Evolutionary conservation across 2,797 vertebrate genomes (phyloP).

Genomic region (Hippopotamyrus pictus): DNA sequence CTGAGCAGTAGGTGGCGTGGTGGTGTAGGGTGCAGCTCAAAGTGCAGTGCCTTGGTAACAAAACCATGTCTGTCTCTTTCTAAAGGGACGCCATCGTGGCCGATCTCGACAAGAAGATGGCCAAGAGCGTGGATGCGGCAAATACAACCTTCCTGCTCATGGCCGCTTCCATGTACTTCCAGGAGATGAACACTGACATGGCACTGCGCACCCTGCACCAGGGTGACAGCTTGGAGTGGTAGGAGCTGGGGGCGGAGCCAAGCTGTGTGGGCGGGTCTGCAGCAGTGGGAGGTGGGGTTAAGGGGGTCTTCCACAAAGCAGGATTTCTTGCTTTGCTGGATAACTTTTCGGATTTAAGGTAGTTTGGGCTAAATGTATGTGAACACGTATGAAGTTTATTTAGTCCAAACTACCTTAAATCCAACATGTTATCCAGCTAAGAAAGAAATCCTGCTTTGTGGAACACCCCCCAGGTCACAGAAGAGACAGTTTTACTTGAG

Average conservation of each 20-base stretch:
- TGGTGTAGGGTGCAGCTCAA: neutral
- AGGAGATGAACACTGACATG: slow-evolving; percentile 75
- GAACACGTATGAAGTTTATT: neutral
- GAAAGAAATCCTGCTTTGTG: neutral
- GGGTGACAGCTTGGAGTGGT: slow-evolving; percentile 91
- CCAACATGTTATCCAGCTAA: neutral
- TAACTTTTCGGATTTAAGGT: neutral
- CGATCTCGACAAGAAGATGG: slow-evolving; percentile 86
- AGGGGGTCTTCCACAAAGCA: neutral
- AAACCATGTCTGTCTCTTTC: neutral
- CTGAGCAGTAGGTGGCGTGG: neutral
- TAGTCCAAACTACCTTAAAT: neutral
- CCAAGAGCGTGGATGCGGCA: slow-evolving; percentile 77
- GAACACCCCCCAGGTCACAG: neutral
- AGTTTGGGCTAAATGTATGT: neutral
- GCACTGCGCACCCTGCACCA: slow-evolving; percentile 84
- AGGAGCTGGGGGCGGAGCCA: slow-evolving; percentile 24
- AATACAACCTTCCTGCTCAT: slow-evolving; percentile 88
- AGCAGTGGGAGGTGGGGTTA: neutral
- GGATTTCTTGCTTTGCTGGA: neutral
- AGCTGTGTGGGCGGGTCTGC: neutral
- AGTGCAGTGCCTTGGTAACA: neutral
- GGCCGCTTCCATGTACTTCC: slow-evolving; percentile 86
- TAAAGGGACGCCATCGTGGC: slow-evolving; percentile 74
- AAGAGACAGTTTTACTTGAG: neutral